Evolutionary conservation across 2,888 invertebrate genomes (phyloP), one percentile per base, ranked within the genome.

Genomic region (Drosophila kambysellisi): DNA sequence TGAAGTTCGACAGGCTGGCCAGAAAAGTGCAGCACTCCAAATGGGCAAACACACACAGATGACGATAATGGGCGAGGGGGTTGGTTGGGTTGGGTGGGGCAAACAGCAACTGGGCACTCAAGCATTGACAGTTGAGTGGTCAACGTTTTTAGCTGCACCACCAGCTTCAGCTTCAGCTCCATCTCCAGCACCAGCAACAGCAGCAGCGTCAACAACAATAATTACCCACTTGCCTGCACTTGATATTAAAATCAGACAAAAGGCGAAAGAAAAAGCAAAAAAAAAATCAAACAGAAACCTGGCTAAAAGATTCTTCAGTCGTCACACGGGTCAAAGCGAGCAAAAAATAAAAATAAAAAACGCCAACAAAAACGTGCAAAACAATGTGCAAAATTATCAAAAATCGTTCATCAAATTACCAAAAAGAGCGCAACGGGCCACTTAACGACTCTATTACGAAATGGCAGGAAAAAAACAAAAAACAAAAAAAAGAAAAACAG

Each of bases 331-430:
- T 70, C 62, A 61, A 70, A 70, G 63, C 41, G 41, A 73, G 53
- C 54, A 63, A 48, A 59, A 62, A 59, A 51, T 12, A 52, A 25
- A 35, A 63, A 32, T 30, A 54, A 54, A 20, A 17, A 39, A 39
- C 12, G 5, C 50, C 63, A 50, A 68, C 50, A 57, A 58, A 82
- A 88, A 88, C 90, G 83, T 89, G 89, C 88, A 85, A 90, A 85
- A 79, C 80, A 81, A 85, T 85, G 89, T 89, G 89, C 90, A 79
- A 91, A 91, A 90, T 88, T 91, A 88, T 88, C 88, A 88, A 88
- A 88, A 88, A 91, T 88, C 91, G 91, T 88, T 88, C 91, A 88
- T 88, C 88, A 91, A 88, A 88, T 88, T 88, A 91, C 88, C 89
- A 88, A 90, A 90, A 89, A 77, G 85, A 82, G 86, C 89, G 76